A percentile compares a stretch with the other conserved stretches of the same genome.
Conservation (phyloP, 1,140 invertebrate genomes). For the Hydropsyche tenuis region DNA sequence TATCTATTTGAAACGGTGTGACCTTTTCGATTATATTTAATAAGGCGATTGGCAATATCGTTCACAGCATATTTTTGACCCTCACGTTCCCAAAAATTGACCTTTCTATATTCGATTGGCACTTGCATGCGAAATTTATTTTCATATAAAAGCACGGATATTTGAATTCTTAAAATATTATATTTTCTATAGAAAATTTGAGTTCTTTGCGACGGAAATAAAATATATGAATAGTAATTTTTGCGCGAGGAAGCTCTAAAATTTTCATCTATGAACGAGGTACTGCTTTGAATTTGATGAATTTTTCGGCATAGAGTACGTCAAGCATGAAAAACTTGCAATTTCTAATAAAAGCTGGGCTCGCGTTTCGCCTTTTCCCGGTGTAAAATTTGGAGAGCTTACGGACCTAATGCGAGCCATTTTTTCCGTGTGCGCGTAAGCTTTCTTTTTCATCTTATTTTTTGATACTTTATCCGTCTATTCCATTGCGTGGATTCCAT, state of each 20-base stretch:
- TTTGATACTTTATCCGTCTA: conserved; percentile 17
- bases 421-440: neutral
- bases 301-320: neutral
- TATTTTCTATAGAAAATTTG: too few species aligned
- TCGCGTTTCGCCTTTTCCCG: conserved; percentile 8
- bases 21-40: conserved; percentile 9
- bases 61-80: neutral
- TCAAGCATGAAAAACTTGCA: conserved; percentile 26
- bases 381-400: conserved; percentile 24
- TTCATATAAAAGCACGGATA: too few species aligned
- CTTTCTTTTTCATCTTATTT: conserved; percentile 26
- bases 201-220: too few species aligned
- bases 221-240: too few species aligned
- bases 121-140: too few species aligned
- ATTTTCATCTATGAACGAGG: too few species aligned
- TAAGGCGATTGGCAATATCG: conserved; percentile 9
- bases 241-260: too few species aligned
- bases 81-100: too few species aligned
- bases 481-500: conserved; percentile 5
- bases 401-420: conserved; percentile 7
- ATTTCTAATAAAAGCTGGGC: conserved; percentile 14
- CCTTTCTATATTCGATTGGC: too few species aligned
- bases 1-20: neutral
- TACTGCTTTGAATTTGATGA: too few species aligned
- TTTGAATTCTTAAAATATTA: too few species aligned